A percentile compares a stretch with the other conserved stretches of the same genome.
Evolutionary conservation across 2,888 invertebrate species (phyloP).

Genomic region (Malthinus flaveolus): DNA sequence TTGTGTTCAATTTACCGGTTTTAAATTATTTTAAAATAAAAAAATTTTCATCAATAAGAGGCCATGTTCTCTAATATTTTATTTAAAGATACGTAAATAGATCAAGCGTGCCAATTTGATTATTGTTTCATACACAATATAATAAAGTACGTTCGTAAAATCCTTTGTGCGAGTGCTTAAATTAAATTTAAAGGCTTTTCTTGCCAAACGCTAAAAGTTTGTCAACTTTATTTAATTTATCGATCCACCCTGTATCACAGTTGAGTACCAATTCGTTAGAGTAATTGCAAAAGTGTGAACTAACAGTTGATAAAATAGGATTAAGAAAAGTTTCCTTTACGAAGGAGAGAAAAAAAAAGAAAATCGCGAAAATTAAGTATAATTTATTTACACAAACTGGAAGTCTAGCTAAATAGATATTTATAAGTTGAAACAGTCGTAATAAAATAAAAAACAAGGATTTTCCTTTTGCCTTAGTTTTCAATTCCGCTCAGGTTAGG

Average conservation of each 20-base stretch:
- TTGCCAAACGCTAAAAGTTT: not conserved
- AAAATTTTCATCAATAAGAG: too few relatives aligned
- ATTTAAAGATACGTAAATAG: too few relatives aligned
- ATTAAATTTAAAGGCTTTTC: not conserved
- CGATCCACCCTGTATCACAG: too few relatives aligned
- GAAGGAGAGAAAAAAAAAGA: constrained; percentile 8
- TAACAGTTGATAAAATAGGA: constrained; percentile 23
- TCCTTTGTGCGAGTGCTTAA: too few relatives aligned
- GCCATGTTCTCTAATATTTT: too few relatives aligned
- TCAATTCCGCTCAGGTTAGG: too few relatives aligned
- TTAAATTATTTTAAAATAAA: too few relatives aligned
- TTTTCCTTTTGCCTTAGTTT: constrained; percentile 21
- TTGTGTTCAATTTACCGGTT: too few relatives aligned
- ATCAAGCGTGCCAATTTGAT: too few relatives aligned
- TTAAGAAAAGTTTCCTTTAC: constrained; percentile 10
- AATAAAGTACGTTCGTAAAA: too few relatives aligned
- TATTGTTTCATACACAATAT: too few relatives aligned
- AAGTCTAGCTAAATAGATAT: constrained; percentile 34
- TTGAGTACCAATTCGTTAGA: not conserved
- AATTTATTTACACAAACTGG: constrained; percentile 31
- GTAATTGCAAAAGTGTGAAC: constrained; percentile 17
- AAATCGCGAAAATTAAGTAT: constrained; percentile 16
- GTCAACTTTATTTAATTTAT: too few relatives aligned
- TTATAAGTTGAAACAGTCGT: constrained; percentile 29
- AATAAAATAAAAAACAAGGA: constrained; percentile 18